A percentile compares a stretch with the other conserved stretches of the same genome.
Evolutionary conservation across 2,113 vertebrate genomes (phyloP).

Genomic region (Antechinus flavipes): DNA sequence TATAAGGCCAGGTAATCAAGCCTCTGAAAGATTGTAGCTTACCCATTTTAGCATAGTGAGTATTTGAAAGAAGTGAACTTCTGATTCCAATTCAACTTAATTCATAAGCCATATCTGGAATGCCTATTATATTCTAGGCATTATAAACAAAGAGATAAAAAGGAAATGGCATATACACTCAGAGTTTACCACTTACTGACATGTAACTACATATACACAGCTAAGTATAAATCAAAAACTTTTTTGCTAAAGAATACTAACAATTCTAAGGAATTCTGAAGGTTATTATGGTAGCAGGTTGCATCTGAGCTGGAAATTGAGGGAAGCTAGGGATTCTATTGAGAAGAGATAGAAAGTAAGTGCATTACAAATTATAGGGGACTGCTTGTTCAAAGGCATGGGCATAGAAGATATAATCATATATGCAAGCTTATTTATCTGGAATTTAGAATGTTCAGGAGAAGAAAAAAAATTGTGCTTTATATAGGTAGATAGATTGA

Average conservation of each 20-base stretch:
- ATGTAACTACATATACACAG: not conserved
- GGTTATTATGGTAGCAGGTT: not conserved
- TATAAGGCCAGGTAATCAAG: not conserved
- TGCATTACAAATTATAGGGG: not conserved
- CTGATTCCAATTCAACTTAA: not conserved
- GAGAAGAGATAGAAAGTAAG: not conserved
- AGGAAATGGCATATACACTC: not conserved
- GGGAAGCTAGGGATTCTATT: not conserved
- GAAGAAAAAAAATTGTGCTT: not conserved
- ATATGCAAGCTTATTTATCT: not conserved
- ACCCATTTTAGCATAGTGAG: not conserved
- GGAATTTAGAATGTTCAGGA: not conserved
- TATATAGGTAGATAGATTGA: not conserved
- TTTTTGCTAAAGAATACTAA: not conserved
- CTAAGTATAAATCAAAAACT: not conserved
- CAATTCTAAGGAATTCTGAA: not conserved
- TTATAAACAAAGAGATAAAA: not conserved
- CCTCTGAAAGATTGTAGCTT: not conserved
- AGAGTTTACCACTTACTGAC: not conserved
- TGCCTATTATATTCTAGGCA: not conserved
- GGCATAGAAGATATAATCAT: not conserved
- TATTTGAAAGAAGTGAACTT: not conserved
- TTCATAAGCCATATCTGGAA: not conserved
- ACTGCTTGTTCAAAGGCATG: not conserved
- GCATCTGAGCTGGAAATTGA: not conserved